phyloP scores from a whole-genome alignment of 2,888 invertebrate genomes.

The Apomyelois bistriatella region DNA sequence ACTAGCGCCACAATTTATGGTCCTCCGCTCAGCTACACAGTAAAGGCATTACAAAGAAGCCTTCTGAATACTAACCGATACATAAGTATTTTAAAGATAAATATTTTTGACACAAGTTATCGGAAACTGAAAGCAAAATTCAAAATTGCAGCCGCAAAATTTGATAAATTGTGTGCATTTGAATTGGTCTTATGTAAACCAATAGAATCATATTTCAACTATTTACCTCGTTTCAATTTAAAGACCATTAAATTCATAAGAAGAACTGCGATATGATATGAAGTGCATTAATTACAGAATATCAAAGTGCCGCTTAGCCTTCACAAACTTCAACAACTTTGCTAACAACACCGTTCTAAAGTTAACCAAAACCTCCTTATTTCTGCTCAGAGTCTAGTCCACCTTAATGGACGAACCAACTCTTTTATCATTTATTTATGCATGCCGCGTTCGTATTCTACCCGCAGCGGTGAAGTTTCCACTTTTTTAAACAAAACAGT shows the following conservation, averaged over 20 bases:
- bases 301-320: constrained; percentile 10
- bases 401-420: constrained; percentile 57
- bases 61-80: constrained; percentile 18
- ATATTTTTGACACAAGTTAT: no score
- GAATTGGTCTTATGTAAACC: no score
- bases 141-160: no score
- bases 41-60: constrained; percentile 28
- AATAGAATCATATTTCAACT: no score
- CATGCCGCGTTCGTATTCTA: constrained; percentile 58
- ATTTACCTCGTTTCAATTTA: no score
- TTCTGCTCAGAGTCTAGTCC: constrained; percentile 52
- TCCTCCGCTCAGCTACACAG: constrained; percentile 21
- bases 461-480: constrained; percentile 53
- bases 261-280: not conserved
- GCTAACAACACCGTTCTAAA: constrained; percentile 40
- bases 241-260: no score
- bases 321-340: constrained; percentile 37
- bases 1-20: constrained; percentile 7
- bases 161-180: no score
- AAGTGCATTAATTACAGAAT: constrained; percentile 1
- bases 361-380: constrained; percentile 37
- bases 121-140: no score
- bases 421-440: constrained; percentile 75
- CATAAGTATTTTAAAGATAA: not conserved
- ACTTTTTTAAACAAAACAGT: constrained; percentile 69